Base-by-base conservation (phyloP, 1,140 invertebrate genomes). In the Streblospio benedicti region DNA sequence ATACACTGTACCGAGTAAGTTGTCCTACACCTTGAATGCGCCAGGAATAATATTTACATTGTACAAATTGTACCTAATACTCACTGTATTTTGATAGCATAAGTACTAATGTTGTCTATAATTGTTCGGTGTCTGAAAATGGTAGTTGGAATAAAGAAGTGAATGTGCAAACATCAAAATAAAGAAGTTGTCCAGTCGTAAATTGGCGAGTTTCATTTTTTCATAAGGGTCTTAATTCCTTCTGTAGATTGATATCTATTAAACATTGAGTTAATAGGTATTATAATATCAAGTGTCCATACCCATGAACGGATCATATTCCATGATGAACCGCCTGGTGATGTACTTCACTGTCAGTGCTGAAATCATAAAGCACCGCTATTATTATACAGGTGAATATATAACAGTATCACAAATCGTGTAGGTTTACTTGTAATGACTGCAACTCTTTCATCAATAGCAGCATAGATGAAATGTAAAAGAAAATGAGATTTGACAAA, bases 301-400 rank as follows among this genome's bases (percentile, higher is more conserved):
- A 80, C 78, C 77, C 43, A 80, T 65, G 56, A 71, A 66, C 9
- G 78, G 78, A 60, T 80, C 78, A 60, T 80, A 80, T 60, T 80
- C 79, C 69, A 76, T 78, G 57, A 80, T 80, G 60, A 80, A 80
- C 30, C 79, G 61, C 59, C 68, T 70, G 9, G 79, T 80, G 3
- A 80, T 78, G 51, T 78, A 80, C 57, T 79, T 79, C 12, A 80
- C 79, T n/a, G 77, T 77, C 20, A 80, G 61, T 9, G 79, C 79
- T 80, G 70, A 55, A 71, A 76, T 30, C 16, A 52, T 30, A 30
- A 28, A 28, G 3, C 28, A 30, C 20, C 23, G 2, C 20, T 18
- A 31, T 28, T 25, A 52, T 2, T 30, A 52, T 2, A 51, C n/a
- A n/a, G n/a, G n/a, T n/a, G n/a, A n/a, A n/a, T n/a, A n/a, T n/a